Evolutionary conservation across 2,113 vertebrate genomes (phyloP), one percentile per base, ranked within the genome.

Genomic region (Channa argus): DNA sequence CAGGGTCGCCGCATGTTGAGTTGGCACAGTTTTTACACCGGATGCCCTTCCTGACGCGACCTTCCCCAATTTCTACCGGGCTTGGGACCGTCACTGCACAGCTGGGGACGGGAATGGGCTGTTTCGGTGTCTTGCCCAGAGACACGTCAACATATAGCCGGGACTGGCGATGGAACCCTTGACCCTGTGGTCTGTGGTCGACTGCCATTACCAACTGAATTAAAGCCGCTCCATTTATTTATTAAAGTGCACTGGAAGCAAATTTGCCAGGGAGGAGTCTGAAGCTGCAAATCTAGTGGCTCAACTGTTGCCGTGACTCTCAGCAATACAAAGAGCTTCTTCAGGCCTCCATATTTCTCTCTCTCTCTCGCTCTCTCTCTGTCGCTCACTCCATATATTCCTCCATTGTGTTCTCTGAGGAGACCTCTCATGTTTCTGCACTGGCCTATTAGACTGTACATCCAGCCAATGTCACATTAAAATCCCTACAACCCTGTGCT

Each of bases 401-500:
- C 56, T 67, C 66, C 38, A 54, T 80, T 24, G 65, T 74, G 62
- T 73, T 86, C 87, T 91, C 87, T 37, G 39, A 79, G 86, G 83
- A 84, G 63, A 59, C 38, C 60, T 83, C 86, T 88, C 65, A 71
- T 85, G 78, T 89, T 88, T 87, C 76, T 66, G 68, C 72, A 71
- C 79, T 72, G 69, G 80, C 76, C 84, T 88, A 87, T 92, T 87
- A 91, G 58, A 85, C 73, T 85, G 87, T 83, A 88, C 75, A 75
- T 88, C 50, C 78, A 87, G 56, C 66, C 82, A 63, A 71, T 61
- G 77, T 70, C 77, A 88, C 63, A 85, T 84, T 83, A 77, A 71
- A 90, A 79, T 74, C 80, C 72, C 66, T 62, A 80, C 74, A 87
- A 88, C 53, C 69, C 80, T 50, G 8, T 53, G 79, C 76, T 77